Evolutionary conservation across 2,888 invertebrate species (phyloP).

Genomic region (Linnaemya vulpina): DNA sequence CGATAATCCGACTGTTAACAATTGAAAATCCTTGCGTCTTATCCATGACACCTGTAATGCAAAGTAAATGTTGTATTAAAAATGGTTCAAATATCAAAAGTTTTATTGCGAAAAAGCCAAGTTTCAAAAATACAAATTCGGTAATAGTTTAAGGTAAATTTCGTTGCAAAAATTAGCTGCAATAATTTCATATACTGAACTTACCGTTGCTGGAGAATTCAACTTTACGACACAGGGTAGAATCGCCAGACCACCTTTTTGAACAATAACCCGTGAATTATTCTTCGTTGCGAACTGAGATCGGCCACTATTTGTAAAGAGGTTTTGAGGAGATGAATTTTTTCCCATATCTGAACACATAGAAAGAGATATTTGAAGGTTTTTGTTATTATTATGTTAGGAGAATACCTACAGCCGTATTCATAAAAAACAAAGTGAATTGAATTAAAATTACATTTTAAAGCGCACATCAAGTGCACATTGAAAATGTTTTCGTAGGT

Average conservation of each 20-base stretch:
- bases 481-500: too few relatives aligned
- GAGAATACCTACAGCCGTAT: too few relatives aligned
- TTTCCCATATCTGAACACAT: conserved; percentile 80
- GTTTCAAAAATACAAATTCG: not conserved
- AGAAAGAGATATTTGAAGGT: not conserved
- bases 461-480: too few relatives aligned
- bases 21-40: conserved; percentile 86
- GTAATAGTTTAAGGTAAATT: too few relatives aligned
- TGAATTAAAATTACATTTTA: too few relatives aligned
- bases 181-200: conserved; percentile 50
- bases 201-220: conserved; percentile 83
- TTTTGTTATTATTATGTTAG: not conserved
- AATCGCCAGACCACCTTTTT: conserved; percentile 82
- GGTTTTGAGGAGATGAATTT: conserved; percentile 81
- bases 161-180: not conserved
- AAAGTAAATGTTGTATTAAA: not conserved
- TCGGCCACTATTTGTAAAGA: conserved; percentile 79
- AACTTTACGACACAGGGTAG: conserved; percentile 82
- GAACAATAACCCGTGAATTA: conserved; percentile 82
- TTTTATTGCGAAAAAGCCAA: too few relatives aligned
- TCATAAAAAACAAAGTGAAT: too few relatives aligned
- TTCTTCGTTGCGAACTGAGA: conserved; percentile 83
- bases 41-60: conserved; percentile 86
- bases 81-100: not conserved
- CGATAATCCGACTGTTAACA: conserved; percentile 86